Base-by-base conservation (phyloP, 2,888 invertebrate species). In the Eudemis profundana region DNA sequence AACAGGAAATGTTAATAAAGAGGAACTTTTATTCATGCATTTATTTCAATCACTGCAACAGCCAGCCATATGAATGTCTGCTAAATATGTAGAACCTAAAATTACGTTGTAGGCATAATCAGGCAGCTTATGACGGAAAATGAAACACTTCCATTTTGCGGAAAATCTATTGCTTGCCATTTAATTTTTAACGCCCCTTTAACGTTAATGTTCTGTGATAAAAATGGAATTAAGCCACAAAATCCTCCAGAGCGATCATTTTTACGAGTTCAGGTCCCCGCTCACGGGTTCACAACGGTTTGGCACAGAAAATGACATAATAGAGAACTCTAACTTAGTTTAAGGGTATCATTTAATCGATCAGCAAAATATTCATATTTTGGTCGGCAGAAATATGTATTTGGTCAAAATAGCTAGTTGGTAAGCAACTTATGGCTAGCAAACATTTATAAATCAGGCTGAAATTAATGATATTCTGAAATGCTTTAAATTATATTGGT, bases 121-220 rank as follows among this genome's bases (percentile, higher is more conserved):
- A 29, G 54, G 42, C 15, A 61, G 17, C 23, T 53, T 53, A 19
- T 51, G 47, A 54, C 15, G 23, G 33, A 14, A 40, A 40, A 47
- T 29, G 42, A 23, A 33, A 33, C 50, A 42, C 19, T 57, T 21
- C 15, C 33, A 57, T 57, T 57, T 50, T 23, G 17, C 27, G 29
- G 27, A 40, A 14, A 47, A 65, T 60, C 51, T 59, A 60, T 65
- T 29, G 53, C 46, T 46, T 12, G 38, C 51, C 51, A 46, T 61
- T 65, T 68, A 68, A 68, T 68, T 65, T 67, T 54, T 42, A 60
- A 65, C 50, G 50, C 56, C 36, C 47, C 53, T 56, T 60, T 53
- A 61, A 65, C 60, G 54, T 49, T 60, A 54, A 66, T 42, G 56
- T 36, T 54, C 54, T 44, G 51, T 33, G 59, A 59, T 65, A 65